Evolutionary conservation across 37 sponge, comb jelly and placozoan species (phyloP).

Genomic region (Sycon ciliatum): DNA sequence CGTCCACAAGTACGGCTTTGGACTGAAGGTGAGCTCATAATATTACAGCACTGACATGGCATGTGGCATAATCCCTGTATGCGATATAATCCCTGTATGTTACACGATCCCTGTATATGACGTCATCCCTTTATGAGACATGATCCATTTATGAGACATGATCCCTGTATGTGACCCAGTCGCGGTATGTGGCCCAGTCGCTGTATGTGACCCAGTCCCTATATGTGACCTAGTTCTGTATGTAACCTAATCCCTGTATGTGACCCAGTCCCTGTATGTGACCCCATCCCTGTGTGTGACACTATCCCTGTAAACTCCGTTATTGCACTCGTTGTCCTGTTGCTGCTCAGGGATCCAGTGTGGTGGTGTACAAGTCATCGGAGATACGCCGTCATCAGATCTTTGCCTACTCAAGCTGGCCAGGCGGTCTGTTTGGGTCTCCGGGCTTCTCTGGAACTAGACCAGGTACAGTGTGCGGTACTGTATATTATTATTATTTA

Average conservation of each 20-base stretch:
- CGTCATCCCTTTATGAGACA: no score
- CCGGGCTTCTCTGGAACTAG: conserved; percentile 70
- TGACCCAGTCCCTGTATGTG: neutral
- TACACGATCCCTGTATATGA: neutral
- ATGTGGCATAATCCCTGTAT: neutral
- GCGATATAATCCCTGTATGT: neutral
- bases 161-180: neutral
- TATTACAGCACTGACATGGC: neutral
- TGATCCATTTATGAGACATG: neutral
- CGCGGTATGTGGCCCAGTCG: neutral
- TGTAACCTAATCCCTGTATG: neutral
- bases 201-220: neutral
- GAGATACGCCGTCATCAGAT: conserved; percentile 55
- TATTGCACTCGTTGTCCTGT: neutral
- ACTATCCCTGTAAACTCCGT: no score
- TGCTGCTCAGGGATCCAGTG: conserved; percentile 54
- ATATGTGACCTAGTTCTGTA: neutral
- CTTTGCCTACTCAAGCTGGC: conserved; percentile 72
- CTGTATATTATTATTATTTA: no score
- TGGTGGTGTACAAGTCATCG: conserved; percentile 52
- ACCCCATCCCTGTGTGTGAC: no score
- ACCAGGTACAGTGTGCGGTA: no score
- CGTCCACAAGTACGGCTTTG: conserved; percentile 80
- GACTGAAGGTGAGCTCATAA: conserved; percentile 46
- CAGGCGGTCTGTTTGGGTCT: conserved; percentile 79